Evolutionary conservation across 2,888 invertebrate species (phyloP).

Genomic region (Drosophila buzzatii): DNA sequence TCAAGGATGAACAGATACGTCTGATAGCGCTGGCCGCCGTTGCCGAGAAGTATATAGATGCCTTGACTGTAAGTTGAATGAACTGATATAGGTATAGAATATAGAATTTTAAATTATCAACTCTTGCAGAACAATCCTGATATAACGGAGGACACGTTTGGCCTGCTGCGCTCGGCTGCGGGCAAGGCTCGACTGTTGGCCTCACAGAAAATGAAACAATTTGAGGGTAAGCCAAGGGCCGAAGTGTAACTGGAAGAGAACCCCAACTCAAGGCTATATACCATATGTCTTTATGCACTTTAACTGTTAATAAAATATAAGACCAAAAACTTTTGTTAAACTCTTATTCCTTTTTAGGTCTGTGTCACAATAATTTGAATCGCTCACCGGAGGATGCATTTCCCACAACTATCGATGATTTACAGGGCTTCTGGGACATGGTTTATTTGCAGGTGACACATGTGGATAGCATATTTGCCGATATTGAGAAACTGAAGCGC

Average conservation of each 20-base stretch:
- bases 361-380: constrained; percentile 89
- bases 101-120: neutral
- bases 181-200: constrained; percentile 96
- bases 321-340: neutral
- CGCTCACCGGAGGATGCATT: constrained; percentile 91
- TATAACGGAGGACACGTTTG: constrained; percentile 92
- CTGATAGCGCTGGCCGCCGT: constrained; percentile 89
- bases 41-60: constrained; percentile 89
- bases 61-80: constrained; percentile 84
- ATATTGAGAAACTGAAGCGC: constrained; percentile 88
- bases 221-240: constrained; percentile 89
- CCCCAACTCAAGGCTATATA: neutral
- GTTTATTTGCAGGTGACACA: constrained; percentile 95
- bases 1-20: constrained; percentile 90
- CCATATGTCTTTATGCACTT: neutral
- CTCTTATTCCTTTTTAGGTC: constrained; percentile 85
- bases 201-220: constrained; percentile 97
- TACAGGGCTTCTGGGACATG: constrained; percentile 99
- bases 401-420: constrained; percentile 94
- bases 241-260: neutral
- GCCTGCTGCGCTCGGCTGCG: constrained; percentile 93
- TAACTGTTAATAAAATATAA: neutral
- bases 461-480: constrained; percentile 91
- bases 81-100: neutral
- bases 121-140: constrained; percentile 84